These are phyloP conservation scores for Stichodactyla helianthus DNA, from an alignment of 64 coral and sea anemone genomes.

Conservation along the genomic window DNA sequence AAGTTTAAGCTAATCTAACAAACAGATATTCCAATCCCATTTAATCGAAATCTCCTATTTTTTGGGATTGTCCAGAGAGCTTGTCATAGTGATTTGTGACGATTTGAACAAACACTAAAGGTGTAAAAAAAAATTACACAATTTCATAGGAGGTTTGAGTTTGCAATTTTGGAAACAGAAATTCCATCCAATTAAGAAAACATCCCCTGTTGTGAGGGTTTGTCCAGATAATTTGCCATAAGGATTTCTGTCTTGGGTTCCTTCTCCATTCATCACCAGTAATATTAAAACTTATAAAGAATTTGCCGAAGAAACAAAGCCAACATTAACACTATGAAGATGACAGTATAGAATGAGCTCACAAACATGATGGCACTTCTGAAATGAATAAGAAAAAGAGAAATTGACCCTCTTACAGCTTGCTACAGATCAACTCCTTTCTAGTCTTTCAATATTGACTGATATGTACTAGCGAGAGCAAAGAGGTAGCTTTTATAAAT, in stretches of 20 bases:
- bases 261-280: conserved; percentile 88
- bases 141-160: neutral
- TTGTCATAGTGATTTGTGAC: too few species aligned
- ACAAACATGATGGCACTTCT: conserved; percentile 81
- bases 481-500: too few species aligned
- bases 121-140: neutral
- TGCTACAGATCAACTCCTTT: too few species aligned
- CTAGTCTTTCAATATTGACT: too few species aligned
- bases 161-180: conserved; percentile 18
- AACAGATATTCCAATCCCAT: too few species aligned
- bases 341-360: conserved; percentile 47
- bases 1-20: too few species aligned
- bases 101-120: too few species aligned
- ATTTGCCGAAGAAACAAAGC: conserved; percentile 56
- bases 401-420: neutral
- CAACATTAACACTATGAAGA: conserved; percentile 69
- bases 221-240: conserved; percentile 53
- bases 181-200: conserved; percentile 69
- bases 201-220: conserved; percentile 71
- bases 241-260: conserved; percentile 46
- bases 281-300: conserved; percentile 77
- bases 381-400: conserved; percentile 22
- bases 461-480: too few species aligned
- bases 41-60: too few species aligned
- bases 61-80: too few species aligned